A percentile compares a stretch with the other conserved stretches of the same genome.
Evolutionary conservation across 1,140 invertebrate species (phyloP).

Genomic region (Drosophila sturtevanti): DNA sequence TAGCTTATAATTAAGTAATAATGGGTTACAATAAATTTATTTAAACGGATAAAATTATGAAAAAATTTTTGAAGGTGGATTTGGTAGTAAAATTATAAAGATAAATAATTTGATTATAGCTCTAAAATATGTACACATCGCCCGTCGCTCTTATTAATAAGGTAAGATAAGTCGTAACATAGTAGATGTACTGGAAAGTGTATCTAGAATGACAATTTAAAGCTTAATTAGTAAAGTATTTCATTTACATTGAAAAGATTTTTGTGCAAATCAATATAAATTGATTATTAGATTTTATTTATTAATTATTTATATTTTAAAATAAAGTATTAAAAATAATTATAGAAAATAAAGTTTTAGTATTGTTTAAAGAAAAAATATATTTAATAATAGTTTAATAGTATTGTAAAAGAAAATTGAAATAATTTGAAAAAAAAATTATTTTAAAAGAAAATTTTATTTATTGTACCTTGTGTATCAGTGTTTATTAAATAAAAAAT

Average conservation of each 20-base stretch:
- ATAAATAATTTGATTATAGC: constrained; percentile 84
- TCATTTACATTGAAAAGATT: constrained; percentile 81
- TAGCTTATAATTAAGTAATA: too few relatives aligned
- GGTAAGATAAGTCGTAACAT: constrained; percentile 88
- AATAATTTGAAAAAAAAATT: too few relatives aligned
- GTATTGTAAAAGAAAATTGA: too few relatives aligned
- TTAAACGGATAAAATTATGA: constrained; percentile 40
- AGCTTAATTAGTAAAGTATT: too few relatives aligned
- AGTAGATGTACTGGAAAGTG: constrained; percentile 88
- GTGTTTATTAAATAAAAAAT: constrained; percentile 85
- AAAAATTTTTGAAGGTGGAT: constrained; percentile 40
- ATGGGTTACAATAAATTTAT: too few relatives aligned
- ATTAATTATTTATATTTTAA: constrained; percentile 83
- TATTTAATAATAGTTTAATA: too few relatives aligned
- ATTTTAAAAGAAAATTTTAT: too few relatives aligned
- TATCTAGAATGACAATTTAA: too few relatives aligned
- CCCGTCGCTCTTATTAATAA: constrained; percentile 45
- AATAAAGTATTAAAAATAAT: constrained; percentile 83
- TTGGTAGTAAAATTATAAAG: constrained; percentile 44
- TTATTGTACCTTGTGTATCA: constrained; percentile 87
- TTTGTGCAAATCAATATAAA: constrained; percentile 41
- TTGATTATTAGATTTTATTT: constrained; percentile 68
- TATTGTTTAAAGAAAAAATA: too few relatives aligned
- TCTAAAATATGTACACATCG: constrained; percentile 82
- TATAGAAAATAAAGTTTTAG: constrained; percentile 75